These are phyloP conservation scores for Clarias pachynema DNA, from an alignment of 2,797 vertebrate species.

Conservation along the genomic window DNA sequence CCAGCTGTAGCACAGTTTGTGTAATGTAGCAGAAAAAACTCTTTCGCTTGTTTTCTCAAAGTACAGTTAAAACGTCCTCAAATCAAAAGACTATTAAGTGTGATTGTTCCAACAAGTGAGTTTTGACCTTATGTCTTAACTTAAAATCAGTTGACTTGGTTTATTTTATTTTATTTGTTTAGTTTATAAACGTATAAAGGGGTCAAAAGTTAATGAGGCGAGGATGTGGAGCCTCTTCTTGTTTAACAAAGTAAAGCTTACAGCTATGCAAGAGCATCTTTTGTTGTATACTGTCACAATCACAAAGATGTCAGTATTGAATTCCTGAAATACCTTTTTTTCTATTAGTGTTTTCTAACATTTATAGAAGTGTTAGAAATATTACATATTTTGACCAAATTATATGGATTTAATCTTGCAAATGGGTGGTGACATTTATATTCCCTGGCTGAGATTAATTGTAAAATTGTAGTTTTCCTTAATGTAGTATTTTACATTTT, in stretches of 20 bases:
- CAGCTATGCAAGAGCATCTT: background rate
- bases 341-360: background rate
- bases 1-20: background rate
- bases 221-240: background rate
- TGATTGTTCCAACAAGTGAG: background rate
- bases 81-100: background rate
- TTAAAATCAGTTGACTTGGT: background rate
- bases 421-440: background rate
- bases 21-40: background rate
- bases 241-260: conserved; percentile 4
- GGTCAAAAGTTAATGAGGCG: background rate
- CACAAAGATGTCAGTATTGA: background rate
- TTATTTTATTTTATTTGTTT: too few relatives aligned
- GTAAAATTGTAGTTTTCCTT: background rate
- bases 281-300: background rate
- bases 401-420: background rate
- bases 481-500: background rate
- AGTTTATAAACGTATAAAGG: background rate
- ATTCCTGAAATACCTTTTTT: background rate
- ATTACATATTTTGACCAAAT: background rate
- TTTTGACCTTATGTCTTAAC: background rate
- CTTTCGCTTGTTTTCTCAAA: background rate
- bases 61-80: background rate
- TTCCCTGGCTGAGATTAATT: background rate
- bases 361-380: background rate